Conservation (phyloP, 1,140 invertebrate genomes). For the Drosophila persimilis region DNA sequence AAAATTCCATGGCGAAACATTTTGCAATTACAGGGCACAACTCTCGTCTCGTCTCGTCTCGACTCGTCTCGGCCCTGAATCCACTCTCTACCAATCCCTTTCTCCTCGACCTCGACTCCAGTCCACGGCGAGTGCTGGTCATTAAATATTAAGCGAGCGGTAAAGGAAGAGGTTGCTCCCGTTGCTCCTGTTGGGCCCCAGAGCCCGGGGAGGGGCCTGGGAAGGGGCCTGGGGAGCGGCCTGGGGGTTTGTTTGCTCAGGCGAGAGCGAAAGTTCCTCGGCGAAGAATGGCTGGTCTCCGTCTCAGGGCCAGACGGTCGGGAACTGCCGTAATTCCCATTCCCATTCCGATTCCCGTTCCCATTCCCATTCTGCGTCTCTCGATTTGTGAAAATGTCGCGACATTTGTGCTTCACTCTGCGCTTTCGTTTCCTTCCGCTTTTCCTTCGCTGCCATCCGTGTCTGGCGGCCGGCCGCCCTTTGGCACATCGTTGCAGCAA, state of each 20-base stretch:
- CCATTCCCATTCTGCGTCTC: slow-evolving; percentile 21
- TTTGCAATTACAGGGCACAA: slow-evolving; percentile 60
- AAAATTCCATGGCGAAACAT: slow-evolving; percentile 67
- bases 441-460: too few species aligned
- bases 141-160: slow-evolving; percentile 65
- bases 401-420: slow-evolving; percentile 27
- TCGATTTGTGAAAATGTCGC: slow-evolving; percentile 64
- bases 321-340: not conserved
- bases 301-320: slow-evolving; percentile 21
- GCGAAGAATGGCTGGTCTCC: not conserved
- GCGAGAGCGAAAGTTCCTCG: slow-evolving; percentile 50
- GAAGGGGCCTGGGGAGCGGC: too few species aligned
- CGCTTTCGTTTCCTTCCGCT: slow-evolving; percentile 27
- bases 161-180: slow-evolving; percentile 2
- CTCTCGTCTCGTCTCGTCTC: too few species aligned
- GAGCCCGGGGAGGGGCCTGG: not conserved
- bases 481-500: slow-evolving; percentile 56
- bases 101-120: not conserved
- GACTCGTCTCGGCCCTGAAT: not conserved
- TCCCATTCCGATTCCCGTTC: not conserved
- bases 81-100: too few species aligned
- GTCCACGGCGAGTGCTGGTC: slow-evolving; percentile 41
- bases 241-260: not conserved
- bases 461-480: slow-evolving; percentile 12
- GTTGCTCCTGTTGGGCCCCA: too few species aligned